Percentiles rank a stretch among this genome's conserved stretches.
These are phyloP conservation scores for Tricholaema leucomelas DNA, from an alignment of 2,113 vertebrate species.

Conservation along the genomic window DNA sequence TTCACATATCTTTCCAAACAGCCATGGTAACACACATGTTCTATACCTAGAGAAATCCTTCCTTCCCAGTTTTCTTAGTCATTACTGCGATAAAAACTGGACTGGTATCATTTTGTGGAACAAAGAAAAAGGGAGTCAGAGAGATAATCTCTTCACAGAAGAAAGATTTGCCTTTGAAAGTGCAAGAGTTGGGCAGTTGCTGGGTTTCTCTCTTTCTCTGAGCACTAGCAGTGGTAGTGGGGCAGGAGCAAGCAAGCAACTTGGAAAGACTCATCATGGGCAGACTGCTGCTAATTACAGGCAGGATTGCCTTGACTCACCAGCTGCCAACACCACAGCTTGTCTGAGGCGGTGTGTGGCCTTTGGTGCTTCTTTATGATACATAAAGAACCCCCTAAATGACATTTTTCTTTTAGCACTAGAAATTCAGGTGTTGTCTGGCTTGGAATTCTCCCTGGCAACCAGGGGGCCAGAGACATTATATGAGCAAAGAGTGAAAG, in stretches of 20 bases:
- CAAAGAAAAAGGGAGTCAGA: not conserved
- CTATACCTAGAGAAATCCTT: not conserved
- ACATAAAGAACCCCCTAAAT: not conserved
- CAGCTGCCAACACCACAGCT: not conserved
- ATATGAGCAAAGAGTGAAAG: not conserved
- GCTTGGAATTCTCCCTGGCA: not conserved
- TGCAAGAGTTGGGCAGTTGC: not conserved
- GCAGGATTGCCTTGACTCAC: not conserved
- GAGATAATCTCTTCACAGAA: not conserved
- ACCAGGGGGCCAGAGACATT: not conserved
- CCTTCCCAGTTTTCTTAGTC: not conserved
- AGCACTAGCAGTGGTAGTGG: not conserved
- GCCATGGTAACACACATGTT: fast-evolving
- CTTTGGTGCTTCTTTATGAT: not conserved
- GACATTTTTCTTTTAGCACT: not conserved
- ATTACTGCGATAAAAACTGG: not conserved
- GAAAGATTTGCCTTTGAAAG: not conserved
- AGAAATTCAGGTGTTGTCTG: not conserved
- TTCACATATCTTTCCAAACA: not conserved
- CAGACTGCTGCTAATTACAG: not conserved
- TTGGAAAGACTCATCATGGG: not conserved
- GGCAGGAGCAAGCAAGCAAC: not conserved
- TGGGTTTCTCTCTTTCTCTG: not conserved
- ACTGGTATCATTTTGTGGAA: not conserved
- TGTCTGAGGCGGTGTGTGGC: not conserved